These are phyloP conservation scores for Turritopsis dohrnii DNA, from an alignment of 30 jellyfish, hydroid and myxozoan genomes.

Conservation along the genomic window DNA sequence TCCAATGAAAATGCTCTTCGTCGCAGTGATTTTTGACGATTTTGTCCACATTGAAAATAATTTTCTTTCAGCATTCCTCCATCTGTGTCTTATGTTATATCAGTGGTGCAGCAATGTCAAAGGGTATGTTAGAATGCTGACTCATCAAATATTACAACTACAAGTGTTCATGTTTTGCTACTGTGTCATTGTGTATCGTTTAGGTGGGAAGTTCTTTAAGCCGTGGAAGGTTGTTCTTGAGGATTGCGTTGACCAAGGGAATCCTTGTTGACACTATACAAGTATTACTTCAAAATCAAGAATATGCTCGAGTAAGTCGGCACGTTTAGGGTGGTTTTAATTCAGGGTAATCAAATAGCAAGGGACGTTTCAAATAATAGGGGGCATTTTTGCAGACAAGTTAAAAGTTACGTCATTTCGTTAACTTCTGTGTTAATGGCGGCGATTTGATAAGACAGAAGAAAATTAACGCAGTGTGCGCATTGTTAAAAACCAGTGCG, in stretches of 20 bases:
- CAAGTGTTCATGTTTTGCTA: background rate
- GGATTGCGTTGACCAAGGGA: constrained; percentile 65
- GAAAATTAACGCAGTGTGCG: too few relatives aligned
- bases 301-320: constrained; percentile 60
- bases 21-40: background rate
- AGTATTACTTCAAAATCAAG: constrained; percentile 56
- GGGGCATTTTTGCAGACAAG: too few relatives aligned
- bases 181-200: background rate
- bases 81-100: constrained; percentile 49
- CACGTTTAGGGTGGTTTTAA: too few relatives aligned
- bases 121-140: constrained; percentile 41
- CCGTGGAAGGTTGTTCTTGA: constrained; percentile 66
- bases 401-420: too few relatives aligned
- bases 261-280: constrained; percentile 54
- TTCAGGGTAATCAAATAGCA: too few relatives aligned
- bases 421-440: background rate
- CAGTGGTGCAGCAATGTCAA: constrained; percentile 62
- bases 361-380: too few relatives aligned
- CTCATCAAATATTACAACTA: too few relatives aligned
- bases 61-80: constrained; percentile 48
- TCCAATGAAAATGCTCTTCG: background rate
- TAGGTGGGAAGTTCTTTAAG: constrained; percentile 54
- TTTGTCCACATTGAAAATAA: background rate
- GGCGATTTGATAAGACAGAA: background rate
- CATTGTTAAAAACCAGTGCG: too few relatives aligned